A percentile compares a stretch with the other conserved stretches of the same genome.
Evolutionary conservation across 2,888 invertebrate genomes (phyloP).

Genomic region (Steromphala cineraria): DNA sequence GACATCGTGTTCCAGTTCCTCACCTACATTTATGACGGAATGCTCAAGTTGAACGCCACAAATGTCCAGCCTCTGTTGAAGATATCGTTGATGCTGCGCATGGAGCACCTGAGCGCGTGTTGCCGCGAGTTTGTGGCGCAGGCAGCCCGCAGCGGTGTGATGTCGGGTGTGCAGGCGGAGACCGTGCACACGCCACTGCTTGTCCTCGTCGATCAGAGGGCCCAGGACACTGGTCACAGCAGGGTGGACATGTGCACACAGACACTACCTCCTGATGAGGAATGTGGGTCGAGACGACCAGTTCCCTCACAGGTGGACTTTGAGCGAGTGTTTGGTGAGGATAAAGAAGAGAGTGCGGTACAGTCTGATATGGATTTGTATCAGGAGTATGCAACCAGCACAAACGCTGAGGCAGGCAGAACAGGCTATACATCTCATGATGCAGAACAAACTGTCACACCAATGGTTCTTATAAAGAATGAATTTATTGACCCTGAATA

Average conservation of each 20-base stretch:
- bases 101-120: conserved; percentile 37
- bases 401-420: no score
- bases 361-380: not conserved
- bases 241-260: conserved; percentile 2
- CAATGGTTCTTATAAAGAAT: conserved; percentile 3
- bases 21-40: conserved; percentile 39
- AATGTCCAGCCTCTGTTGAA: conserved; percentile 35
- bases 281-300: not conserved
- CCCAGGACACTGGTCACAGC: not conserved
- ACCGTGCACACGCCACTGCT: not conserved
- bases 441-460: not conserved
- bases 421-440: not conserved
- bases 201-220: not conserved
- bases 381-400: not conserved
- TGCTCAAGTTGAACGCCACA: conserved; percentile 18
- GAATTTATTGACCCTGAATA: conserved; percentile 5
- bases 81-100: conserved; percentile 42
- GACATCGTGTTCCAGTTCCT: conserved; percentile 39
- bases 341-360: not conserved
- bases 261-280: not conserved
- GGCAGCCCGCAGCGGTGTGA: not conserved
- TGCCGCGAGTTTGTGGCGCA: conserved; percentile 33
- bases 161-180: not conserved
- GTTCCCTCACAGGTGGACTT: not conserved
- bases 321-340: not conserved